phyloP scores from a whole-genome alignment of 35 echinoderm and acorn worm species.

The Ophiothrix spiculata region DNA sequence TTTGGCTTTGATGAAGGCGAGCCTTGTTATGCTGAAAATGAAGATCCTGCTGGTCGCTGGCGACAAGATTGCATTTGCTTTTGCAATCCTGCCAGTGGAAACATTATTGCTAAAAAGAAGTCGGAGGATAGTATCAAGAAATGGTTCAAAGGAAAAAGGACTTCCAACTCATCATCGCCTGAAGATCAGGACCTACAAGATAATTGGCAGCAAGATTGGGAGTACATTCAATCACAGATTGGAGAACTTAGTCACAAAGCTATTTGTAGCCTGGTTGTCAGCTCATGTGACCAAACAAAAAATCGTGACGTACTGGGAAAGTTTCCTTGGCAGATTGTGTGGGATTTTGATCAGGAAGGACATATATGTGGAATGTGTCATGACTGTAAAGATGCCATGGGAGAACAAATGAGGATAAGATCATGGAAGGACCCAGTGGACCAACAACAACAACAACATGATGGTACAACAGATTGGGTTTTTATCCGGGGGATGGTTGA shows the following conservation, averaged over 20 bases:
- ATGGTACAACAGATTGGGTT: conserved; percentile 16
- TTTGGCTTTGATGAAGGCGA: not conserved
- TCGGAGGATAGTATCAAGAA: not conserved
- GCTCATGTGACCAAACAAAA: not conserved
- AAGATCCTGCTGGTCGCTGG: not conserved
- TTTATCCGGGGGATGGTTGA: not conserved
- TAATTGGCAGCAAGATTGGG: not conserved
- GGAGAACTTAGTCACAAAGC: not conserved
- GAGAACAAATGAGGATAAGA: not conserved
- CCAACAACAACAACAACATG: not conserved
- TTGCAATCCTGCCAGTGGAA: not conserved
- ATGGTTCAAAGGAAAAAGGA: not conserved
- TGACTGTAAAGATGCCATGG: not conserved
- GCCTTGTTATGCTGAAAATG: conserved; percentile 4
- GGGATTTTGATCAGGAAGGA: conserved; percentile 47
- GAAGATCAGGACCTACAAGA: not conserved
- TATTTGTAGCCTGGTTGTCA: conserved; percentile 19
- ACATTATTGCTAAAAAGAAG: not conserved
- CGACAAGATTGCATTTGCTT: not conserved
- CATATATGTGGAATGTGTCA: conserved; percentile 9
- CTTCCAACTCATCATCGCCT: not conserved
- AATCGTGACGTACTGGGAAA: not conserved
- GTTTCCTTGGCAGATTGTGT: conserved; percentile 26
- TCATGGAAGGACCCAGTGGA: conserved; percentile 41
- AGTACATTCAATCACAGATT: not conserved